Evolutionary conservation across 2,888 invertebrate genomes (phyloP), one percentile per base, ranked within the genome.

Genomic region (Microlaimidae sp.): DNA sequence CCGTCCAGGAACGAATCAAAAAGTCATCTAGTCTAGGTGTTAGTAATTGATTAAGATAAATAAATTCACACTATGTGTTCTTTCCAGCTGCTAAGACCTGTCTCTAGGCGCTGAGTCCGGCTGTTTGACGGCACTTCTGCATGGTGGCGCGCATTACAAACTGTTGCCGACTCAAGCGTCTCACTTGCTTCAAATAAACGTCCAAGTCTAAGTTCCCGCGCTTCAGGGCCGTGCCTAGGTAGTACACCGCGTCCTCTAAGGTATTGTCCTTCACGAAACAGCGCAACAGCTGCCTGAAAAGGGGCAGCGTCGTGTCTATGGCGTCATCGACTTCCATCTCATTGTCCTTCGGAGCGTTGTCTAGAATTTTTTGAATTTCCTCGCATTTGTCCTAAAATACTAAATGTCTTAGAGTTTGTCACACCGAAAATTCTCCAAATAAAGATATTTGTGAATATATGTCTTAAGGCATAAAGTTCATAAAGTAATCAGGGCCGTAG

Each of bases 211-310:
- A 86, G 5, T 88, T 86, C 57, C 85, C 83, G 63, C 85, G 82
- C 59, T 90, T 79, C 57, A 95, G 73, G 10, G 89, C 92, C 75
- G 93, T 90, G 7, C 92, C 92, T 74, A 99, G 81, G 70, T 90
- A 92, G 72, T 95, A 99, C 69, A 97, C 90, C 57, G 92, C 87
- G 77, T 97, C 97, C 76, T 97, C 95, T 51, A 87, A 80, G 19
- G 97, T 92, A 58, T 93, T 89, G 76, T 97, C 97, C 73, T 95
- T 92, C 49, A 90, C 89, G 76, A 87, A 93, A 4, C 29, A 21
- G 26, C 46, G 32, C 24, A 57, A 4, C 27, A 57, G 49, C 28
- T 53, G 53, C 2, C 38, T 21, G 28, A 48, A 46, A 60, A 63
- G 55, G 65, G 64, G 51, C 25, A 93, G 87, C 52, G 90, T 88